These are phyloP conservation scores for Kradibia gibbosae DNA, from an alignment of 1,140 invertebrate genomes.

Conservation along the genomic window DNA sequence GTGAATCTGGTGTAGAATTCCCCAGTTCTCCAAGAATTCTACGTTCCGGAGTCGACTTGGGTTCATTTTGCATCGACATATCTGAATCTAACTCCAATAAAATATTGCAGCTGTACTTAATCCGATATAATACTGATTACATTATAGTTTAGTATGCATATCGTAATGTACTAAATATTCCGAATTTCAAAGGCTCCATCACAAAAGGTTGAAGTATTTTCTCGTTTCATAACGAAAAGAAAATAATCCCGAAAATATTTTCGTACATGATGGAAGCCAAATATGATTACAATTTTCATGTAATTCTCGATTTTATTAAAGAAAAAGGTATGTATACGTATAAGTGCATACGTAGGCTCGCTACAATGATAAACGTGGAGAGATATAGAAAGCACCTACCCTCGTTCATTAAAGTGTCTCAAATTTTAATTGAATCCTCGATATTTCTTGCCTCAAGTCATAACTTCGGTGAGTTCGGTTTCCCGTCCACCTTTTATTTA, in stretches of 20 bases:
- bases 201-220: not conserved
- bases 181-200: not conserved
- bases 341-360: not conserved
- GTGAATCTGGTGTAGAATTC: constrained; percentile 71
- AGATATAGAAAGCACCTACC: constrained; percentile 17
- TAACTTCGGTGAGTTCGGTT: not conserved
- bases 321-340: not conserved
- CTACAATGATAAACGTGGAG: too few species aligned
- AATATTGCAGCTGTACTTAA: too few species aligned
- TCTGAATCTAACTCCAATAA: constrained; percentile 30
- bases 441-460: constrained; percentile 18
- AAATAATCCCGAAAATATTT: not conserved
- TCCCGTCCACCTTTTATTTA: not conserved
- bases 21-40: constrained; percentile 73
- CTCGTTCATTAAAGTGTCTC: constrained; percentile 22
- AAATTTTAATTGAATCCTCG: not conserved
- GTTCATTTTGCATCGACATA: constrained; percentile 45
- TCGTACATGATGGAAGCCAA: not conserved
- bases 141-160: not conserved
- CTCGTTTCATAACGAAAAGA: not conserved
- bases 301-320: not conserved
- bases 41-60: constrained; percentile 71
- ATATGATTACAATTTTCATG: not conserved
- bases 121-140: not conserved
- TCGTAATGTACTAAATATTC: not conserved